Evolutionary conservation across 2,888 invertebrate genomes (phyloP).

Genomic region (Tachystola acroxantha): DNA sequence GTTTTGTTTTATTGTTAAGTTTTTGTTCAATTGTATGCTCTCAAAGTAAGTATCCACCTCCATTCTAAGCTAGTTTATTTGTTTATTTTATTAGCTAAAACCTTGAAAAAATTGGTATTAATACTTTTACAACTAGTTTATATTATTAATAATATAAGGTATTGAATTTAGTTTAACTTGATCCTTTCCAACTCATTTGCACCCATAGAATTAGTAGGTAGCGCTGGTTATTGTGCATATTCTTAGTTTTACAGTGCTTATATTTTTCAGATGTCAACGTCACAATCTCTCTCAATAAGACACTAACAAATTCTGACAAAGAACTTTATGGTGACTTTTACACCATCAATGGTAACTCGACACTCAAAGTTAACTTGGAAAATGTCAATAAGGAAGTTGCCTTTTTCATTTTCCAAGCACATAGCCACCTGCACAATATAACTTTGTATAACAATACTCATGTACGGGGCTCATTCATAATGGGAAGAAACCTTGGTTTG

Average conservation of each 20-base stretch:
- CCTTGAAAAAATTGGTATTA: no score
- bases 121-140: no score
- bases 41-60: constrained; percentile 13
- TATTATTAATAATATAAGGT: no score
- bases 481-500: constrained; percentile 81
- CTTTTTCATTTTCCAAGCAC: constrained; percentile 82
- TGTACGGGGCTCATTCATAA: constrained; percentile 43
- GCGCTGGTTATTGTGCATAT: no score
- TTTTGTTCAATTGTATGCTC: constrained; percentile 7
- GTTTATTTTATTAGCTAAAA: no score
- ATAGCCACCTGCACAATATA: constrained; percentile 77
- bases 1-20: constrained; percentile 2
- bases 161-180: no score
- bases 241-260: constrained; percentile 2
- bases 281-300: constrained; percentile 46
- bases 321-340: constrained; percentile 46
- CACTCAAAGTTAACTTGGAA: constrained; percentile 50
- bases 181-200: no score
- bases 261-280: constrained; percentile 45
- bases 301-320: constrained; percentile 33
- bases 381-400: constrained; percentile 60
- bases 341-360: constrained; percentile 35
- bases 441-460: constrained; percentile 65
- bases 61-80: no score
- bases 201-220: no score